A percentile compares a stretch with the other conserved stretches of the same genome.
These are phyloP conservation scores for Dendrocopos noguchii DNA, from an alignment of 2,113 vertebrate genomes.

Conservation along the genomic window DNA sequence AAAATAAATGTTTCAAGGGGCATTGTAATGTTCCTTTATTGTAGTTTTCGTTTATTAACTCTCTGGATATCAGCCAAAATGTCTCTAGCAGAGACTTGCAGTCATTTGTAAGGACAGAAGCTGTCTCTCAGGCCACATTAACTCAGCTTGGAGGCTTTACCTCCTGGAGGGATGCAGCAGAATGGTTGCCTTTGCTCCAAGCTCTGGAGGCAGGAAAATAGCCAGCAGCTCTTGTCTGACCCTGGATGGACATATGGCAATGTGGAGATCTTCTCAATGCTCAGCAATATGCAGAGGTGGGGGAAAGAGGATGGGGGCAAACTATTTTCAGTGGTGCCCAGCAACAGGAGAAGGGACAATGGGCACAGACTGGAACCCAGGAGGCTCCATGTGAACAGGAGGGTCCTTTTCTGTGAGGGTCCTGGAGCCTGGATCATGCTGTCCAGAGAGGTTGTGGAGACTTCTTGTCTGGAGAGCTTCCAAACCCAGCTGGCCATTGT, in stretches of 20 bases:
- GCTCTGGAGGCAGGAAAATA: not conserved
- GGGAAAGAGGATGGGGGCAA: too few relatives aligned
- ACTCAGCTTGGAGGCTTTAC: not conserved
- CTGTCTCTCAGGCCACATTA: not conserved
- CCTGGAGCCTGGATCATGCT: too few relatives aligned
- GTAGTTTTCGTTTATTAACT: not conserved
- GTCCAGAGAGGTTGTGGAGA: too few relatives aligned
- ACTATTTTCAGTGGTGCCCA: too few relatives aligned
- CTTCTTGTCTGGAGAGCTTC: too few relatives aligned
- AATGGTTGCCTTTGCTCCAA: not conserved
- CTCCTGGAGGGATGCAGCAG: fast-evolving
- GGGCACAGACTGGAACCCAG: too few relatives aligned
- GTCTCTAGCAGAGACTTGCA: not conserved
- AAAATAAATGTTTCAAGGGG: not conserved
- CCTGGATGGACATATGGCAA: not conserved
- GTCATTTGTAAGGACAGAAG: not conserved
- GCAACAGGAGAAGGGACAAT: too few relatives aligned
- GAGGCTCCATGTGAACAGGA: too few relatives aligned
- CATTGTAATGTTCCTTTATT: not conserved
- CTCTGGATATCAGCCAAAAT: not conserved
- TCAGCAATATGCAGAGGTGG: too few relatives aligned
- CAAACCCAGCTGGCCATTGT: too few relatives aligned
- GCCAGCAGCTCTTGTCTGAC: not conserved
- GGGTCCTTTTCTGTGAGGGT: too few relatives aligned
- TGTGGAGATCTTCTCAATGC: too few relatives aligned